Base-by-base conservation (phyloP, 2,888 invertebrate genomes). In the Drosophila paranaensis region DNA sequence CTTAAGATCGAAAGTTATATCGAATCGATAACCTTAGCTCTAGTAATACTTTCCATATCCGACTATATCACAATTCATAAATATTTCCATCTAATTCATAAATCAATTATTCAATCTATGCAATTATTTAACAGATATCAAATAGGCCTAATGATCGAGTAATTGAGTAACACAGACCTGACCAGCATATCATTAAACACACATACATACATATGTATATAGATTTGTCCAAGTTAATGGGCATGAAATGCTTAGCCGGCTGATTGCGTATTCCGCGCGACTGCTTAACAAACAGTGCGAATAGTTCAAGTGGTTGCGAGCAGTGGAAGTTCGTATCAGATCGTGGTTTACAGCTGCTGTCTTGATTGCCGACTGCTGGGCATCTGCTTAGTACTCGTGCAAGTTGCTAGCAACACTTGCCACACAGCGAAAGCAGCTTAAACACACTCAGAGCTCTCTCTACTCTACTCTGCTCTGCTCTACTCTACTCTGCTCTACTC, bases 401-500 rank as follows among this genome's bases (percentile, higher is more conserved):
- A 40, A 70, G 53, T 54, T 55, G 45, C 30, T 57, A 53, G 75
- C 70, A 74, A 76, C 74, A 64, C 77, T 74, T 74, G 60, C 77
- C 71, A 9, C 71, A 9, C 37, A 85, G 57, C 67, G 54, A 74
- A 86, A 68, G 48, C 69, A 68, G 67, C 74, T 78, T 76, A 69
- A 74, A 65, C 40, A 40, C 50, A 43, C 11, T 54, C 16, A n/a
- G n/a, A 45, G 51, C 20, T 20, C 43, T 42, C 68, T 46, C 25
- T 27, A 46, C 46, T 14, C 68, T 81, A 81, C 84, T 88, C 20
- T 16, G 63, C 74, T 72, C 87, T 84, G 20, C 20, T 20, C 20
- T 20, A 1, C 20, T 20, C 20, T 20, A 20, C 20, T 20, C 20
- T 20, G 2, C 20, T 20, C 20, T 16, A 65, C 74, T 72, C 87